Conservation (phyloP, 2,888 invertebrate genomes). For the Physocephala rufipes region DNA sequence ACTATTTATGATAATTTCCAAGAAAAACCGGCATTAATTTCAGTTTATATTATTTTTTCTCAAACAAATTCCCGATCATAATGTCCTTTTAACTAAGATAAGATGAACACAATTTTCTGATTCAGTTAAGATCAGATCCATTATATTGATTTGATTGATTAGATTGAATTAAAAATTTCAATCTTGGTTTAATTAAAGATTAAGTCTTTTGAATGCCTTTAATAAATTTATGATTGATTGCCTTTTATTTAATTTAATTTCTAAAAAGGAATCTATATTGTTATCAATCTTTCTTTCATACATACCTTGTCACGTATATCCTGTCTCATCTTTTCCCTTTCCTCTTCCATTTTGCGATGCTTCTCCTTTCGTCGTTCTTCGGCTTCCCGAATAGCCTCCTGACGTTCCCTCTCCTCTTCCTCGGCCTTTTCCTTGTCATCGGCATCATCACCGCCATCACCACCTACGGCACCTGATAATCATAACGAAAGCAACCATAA, state of each 20-base stretch:
- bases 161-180: no score
- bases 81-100: no score
- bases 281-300: conserved; percentile 19
- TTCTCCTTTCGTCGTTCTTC: conserved; percentile 99
- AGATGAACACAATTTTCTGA: no score
- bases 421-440: conserved; percentile 98
- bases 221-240: no score
- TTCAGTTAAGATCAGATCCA: no score
- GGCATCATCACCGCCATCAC: conserved; percentile 90
- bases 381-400: conserved; percentile 97
- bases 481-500: conserved; percentile 12
- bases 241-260: background rate
- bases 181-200: no score
- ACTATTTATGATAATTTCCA: no score
- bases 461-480: conserved; percentile 84
- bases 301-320: conserved; percentile 98
- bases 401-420: conserved; percentile 96
- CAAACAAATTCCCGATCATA: no score
- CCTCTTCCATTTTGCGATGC: conserved; percentile 99
- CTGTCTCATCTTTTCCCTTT: conserved; percentile 98
- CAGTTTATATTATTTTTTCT: no score
- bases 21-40: no score
- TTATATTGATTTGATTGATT: no score
- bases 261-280: background rate
- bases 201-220: no score